Conservation (phyloP, 2,888 invertebrate genomes). For the Achlya flavicornis region DNA sequence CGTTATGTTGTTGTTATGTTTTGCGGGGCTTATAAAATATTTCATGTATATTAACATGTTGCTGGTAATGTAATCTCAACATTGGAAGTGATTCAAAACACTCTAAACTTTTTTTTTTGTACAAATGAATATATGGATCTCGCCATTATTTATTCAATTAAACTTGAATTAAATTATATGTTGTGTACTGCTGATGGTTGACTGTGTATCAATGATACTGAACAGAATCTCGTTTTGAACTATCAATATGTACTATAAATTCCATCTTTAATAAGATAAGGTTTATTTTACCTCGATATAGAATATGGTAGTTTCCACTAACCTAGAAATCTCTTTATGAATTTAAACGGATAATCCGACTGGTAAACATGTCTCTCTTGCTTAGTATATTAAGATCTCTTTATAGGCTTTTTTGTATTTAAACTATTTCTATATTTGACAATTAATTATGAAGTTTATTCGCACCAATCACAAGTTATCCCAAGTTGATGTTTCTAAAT, state of each 20-base stretch:
- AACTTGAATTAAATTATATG: not conserved
- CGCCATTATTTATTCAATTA: too few species aligned
- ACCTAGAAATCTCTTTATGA: slow-evolving; percentile 13
- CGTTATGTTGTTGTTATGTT: too few species aligned
- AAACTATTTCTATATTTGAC: slow-evolving; percentile 43
- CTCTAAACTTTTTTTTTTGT: too few species aligned
- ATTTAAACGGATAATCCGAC: slow-evolving; percentile 24
- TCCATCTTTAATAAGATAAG: not conserved
- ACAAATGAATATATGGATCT: too few species aligned
- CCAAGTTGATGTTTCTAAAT: slow-evolving; percentile 56
- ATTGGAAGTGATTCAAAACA: too few species aligned
- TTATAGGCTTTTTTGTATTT: slow-evolving; percentile 58
- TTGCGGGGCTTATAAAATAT: too few species aligned
- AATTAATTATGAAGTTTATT: slow-evolving; percentile 52
- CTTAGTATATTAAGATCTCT: slow-evolving; percentile 47
- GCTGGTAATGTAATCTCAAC: too few species aligned
- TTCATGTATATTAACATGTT: too few species aligned
- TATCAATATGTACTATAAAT: slow-evolving; percentile 19
- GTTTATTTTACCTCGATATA: not conserved
- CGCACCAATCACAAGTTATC: slow-evolving; percentile 55
- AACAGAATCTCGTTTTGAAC: slow-evolving; percentile 16
- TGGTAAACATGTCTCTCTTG: slow-evolving; percentile 49
- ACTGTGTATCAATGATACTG: too few species aligned
- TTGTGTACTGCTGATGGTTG: not conserved
- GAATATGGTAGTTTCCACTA: too few species aligned